Base-by-base conservation (phyloP, 2,888 invertebrate genomes). In the Phaonia tiefii region DNA sequence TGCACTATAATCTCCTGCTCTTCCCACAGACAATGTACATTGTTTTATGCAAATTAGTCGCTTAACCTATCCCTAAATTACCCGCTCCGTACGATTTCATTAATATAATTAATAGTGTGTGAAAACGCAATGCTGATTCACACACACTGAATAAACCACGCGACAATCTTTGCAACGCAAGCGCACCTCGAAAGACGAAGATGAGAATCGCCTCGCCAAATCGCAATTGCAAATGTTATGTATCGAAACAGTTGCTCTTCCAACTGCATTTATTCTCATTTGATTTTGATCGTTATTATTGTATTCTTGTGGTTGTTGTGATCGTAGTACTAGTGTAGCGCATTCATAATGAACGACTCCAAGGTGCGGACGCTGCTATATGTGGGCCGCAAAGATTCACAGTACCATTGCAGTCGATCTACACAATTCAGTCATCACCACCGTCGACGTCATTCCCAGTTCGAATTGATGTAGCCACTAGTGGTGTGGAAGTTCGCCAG, bases 41-140 rank as follows among this genome's bases (percentile, higher is more conserved):
- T 63, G 49, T 54, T 71, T 83, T 80, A 83, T 83, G 83, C 73
- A 83, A 83, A 83, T 83, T 44, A 81, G 25, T 49, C 56, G 75
- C 72, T 72, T 37, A 78, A 80, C 83, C 83, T 71, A 83, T 80
- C 83, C 83, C 83, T 75, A 83, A 80, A 78, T 80, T 72, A 75
- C 22, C 20, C 58, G 26, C 79, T 72, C 74, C 65, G 74, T 67
- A 76, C 71, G 79, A 78, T 83, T 84, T 83, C 75, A 81, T 81
- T 81, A 73, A 77, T 69, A 82, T 83, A 83, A 83, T 83, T 80
- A 83, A 83, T 81, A 78, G 80, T 84, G 81, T 84, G 80, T 75
- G 80, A 79, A 81, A 81, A 84, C 81, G 83, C 84, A 83, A 83
- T 80, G 56, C 31, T 75, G 42, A n/a, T n/a, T 25, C 22, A 39